These are phyloP conservation scores for Phylloscopus trochilus DNA, from an alignment of 2,113 vertebrate species.

Conservation along the genomic window DNA sequence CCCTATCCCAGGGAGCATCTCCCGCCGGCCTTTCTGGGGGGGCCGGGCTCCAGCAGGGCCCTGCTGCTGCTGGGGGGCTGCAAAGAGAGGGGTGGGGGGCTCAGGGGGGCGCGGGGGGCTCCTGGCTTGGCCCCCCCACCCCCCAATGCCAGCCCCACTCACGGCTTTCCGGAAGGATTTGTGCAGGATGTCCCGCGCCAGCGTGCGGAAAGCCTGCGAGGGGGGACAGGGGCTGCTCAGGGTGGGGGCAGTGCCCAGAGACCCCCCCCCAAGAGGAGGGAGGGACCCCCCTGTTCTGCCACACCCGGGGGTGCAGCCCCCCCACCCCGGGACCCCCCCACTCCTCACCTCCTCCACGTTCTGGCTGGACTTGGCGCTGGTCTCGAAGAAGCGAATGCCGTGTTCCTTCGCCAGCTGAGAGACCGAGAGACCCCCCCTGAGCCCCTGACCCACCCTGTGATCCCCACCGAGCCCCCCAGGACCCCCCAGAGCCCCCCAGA, in stretches of 20 bases:
- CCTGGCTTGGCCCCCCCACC: too few species aligned
- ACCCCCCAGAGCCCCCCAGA: too few species aligned
- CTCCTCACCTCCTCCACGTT: constrained; percentile 76
- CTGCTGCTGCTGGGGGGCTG: background rate
- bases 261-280: too few species aligned
- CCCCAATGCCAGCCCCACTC: constrained; percentile 21
- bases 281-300: background rate
- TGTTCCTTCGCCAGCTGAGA: constrained; percentile 63
- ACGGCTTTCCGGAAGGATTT: constrained; percentile 82
- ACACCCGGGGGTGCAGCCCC: background rate
- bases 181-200: constrained; percentile 88
- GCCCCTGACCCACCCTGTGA: too few species aligned
- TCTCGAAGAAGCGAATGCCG: constrained; percentile 92
- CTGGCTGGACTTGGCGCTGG: constrained; percentile 85
- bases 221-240: background rate
- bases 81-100: background rate
- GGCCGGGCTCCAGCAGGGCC: constrained; percentile 23
- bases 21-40: constrained; percentile 29
- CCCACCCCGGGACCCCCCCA: background rate
- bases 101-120: too few species aligned
- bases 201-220: constrained; percentile 83
- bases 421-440: too few species aligned
- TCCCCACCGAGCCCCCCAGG: background rate
- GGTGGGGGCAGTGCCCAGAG: background rate
- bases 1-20: constrained; percentile 57